Base-by-base conservation (phyloP, 2,888 invertebrate genomes). In the Sarcophaga rosellei region DNA sequence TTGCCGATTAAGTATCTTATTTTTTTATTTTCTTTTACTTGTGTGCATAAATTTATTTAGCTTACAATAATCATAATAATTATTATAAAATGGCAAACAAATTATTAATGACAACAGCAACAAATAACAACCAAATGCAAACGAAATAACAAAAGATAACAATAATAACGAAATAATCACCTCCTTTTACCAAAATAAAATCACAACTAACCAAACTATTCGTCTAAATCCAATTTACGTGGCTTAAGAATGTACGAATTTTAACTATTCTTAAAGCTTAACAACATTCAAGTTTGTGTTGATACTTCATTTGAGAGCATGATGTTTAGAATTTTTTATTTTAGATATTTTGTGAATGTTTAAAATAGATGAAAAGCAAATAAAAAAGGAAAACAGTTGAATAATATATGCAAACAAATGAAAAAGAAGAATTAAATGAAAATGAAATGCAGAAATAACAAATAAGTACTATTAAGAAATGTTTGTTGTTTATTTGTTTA, bases 1-100 rank as follows among this genome's bases (percentile, higher is more conserved):
- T 99, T 95, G 96, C 96, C 90, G 98, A 99, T 94, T 99, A 98
- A 95, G 92, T 89, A 89, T 86, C 88, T 90, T 90, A 90, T 89
- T 89, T 90, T 77, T 84, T 74, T 20, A 11, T 45, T 59, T 79
- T 74, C 73, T 77, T 69, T 12, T 68, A 69, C 79, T 79, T 86
- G 84, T 81, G 80, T 85, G 87, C 88, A 88, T 86, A 89, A 85
- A 88, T 85, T 85, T 85, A 86, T 85, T 85, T 85, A 87, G 81
- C 83, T 86, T 81, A 84, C 84, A 86, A 81, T 81, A 81, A 86
- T 81, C 78, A 87, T 81, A 78, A 83, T 84, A 79, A 86, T 70
- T 76, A 72, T 47, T 78, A 81, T 68, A 72, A 74, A 77, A 85
- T 86, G 85, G 85, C 81, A 82, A 73, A 73, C 70, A 66, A 77